These are phyloP conservation scores for Salpingus planirostris DNA, from an alignment of 2,888 invertebrate species.

Conservation along the genomic window DNA sequence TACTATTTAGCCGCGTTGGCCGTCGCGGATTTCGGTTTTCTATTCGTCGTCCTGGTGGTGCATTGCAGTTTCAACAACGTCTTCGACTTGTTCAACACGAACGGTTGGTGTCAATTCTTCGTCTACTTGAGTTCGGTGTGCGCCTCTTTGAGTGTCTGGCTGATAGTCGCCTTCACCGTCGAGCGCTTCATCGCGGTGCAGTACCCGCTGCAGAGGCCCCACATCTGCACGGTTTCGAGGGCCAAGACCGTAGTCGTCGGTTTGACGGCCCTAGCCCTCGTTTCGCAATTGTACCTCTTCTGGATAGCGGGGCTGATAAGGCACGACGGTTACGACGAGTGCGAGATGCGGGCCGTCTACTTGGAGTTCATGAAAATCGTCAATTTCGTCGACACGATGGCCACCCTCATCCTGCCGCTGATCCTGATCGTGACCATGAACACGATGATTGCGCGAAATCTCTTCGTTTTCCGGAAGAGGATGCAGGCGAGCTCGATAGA, in stretches of 20 bases:
- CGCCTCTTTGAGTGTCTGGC: slow-evolving; percentile 58
- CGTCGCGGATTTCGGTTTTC: slow-evolving; percentile 51
- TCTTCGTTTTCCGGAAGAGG: slow-evolving; percentile 42
- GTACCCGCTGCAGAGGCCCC: slow-evolving; percentile 50
- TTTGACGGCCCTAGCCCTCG: slow-evolving; percentile 40
- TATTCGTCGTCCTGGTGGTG: slow-evolving; percentile 46
- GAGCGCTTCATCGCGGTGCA: slow-evolving; percentile 61
- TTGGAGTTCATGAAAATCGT: slow-evolving; percentile 46
- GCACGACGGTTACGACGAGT: slow-evolving; percentile 32
- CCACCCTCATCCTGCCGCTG: slow-evolving; percentile 53
- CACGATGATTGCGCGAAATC: slow-evolving; percentile 50
- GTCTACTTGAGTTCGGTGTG: slow-evolving; percentile 39
- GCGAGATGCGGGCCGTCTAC: slow-evolving; percentile 46
- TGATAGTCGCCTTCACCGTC: slow-evolving; percentile 60
- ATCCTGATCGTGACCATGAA: slow-evolving; percentile 55
- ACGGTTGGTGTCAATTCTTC: slow-evolving; percentile 47
- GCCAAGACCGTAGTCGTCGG: slow-evolving; percentile 47
- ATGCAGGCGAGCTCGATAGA: slow-evolving; percentile 37
- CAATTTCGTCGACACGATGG: slow-evolving; percentile 52
- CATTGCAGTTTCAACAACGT: slow-evolving; percentile 46
- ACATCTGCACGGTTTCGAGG: slow-evolving; percentile 52
- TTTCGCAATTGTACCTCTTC: slow-evolving; percentile 33
- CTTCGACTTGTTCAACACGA: slow-evolving; percentile 44
- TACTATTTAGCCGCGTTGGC: slow-evolving; percentile 56
- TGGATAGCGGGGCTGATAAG: slow-evolving; percentile 35